phyloP scores from a whole-genome alignment of 2,888 invertebrate genomes.

The Prosapia bicincta region DNA sequence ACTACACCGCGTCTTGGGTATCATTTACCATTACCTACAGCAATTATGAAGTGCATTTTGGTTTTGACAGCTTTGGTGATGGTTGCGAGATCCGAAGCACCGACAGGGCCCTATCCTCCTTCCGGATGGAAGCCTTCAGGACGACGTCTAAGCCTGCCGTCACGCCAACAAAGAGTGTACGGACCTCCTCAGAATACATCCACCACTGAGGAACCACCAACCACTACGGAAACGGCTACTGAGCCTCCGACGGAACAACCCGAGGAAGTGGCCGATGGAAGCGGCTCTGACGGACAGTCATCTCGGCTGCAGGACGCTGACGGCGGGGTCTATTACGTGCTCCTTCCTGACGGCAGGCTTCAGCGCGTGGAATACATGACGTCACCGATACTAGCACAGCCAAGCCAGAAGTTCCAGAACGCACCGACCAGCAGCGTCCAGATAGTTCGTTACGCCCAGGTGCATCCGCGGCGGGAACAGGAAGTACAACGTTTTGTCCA shows the following conservation, averaged over 20 bases:
- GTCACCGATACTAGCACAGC: constrained; percentile 9
- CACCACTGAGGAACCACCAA: constrained; percentile 4
- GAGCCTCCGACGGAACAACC: constrained; percentile 14
- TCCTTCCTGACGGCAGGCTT: constrained; percentile 39
- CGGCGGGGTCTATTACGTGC: constrained; percentile 38
- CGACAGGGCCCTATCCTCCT: constrained; percentile 44
- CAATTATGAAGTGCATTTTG: neutral
- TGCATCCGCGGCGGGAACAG: no score
- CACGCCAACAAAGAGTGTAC: constrained; percentile 20
- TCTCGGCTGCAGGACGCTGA: constrained; percentile 23
- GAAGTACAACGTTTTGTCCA: no score
- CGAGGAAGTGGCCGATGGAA: constrained; percentile 1
- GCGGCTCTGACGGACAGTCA: neutral
- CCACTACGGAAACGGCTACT: neutral
- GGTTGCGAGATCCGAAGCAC: neutral
- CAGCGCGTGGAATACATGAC: constrained; percentile 37
- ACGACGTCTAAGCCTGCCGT: constrained; percentile 45
- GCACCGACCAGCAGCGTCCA: no score
- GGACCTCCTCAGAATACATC: neutral
- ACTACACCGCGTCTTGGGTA: no score
- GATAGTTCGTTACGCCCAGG: no score
- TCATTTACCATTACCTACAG: no score
- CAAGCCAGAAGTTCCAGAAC: neutral
- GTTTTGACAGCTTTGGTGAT: neutral
- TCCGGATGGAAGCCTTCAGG: constrained; percentile 48